Conservation (phyloP, 1,140 invertebrate species). For the Leptonema lineaticorne region DNA sequence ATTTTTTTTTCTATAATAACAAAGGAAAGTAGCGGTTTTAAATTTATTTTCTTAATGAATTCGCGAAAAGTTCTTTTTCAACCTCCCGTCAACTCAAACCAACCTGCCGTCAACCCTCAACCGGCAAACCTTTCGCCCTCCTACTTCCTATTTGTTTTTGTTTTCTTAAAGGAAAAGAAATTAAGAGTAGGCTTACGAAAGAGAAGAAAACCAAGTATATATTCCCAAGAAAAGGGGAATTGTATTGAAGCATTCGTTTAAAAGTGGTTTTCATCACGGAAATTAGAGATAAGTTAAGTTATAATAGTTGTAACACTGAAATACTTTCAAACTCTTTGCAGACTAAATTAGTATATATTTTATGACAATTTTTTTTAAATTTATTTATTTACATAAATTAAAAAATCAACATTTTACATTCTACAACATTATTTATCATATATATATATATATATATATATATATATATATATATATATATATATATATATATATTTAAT, state of each 20-base stretch:
- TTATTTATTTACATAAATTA: no score
- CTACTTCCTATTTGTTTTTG: constrained; percentile 4
- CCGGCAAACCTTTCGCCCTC: constrained; percentile 11
- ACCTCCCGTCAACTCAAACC: background rate
- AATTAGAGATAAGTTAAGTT: no score
- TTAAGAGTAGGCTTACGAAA: background rate
- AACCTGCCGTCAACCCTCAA: no score
- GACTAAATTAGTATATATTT: no score
- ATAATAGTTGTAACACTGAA: no score
- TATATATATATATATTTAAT: no score
- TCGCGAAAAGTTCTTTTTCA: constrained; percentile 19
- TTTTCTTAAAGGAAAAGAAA: constrained; percentile 21
- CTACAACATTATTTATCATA: no score
- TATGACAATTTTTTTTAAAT: no score
- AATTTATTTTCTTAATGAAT: constrained; percentile 30
- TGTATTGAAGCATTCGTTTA: constrained; percentile 6
- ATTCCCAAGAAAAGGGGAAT: background rate
- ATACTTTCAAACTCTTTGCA: no score
- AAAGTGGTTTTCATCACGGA: constrained; percentile 1
- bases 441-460: no score
- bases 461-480: no score
- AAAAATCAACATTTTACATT: no score
- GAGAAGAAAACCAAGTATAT: background rate
- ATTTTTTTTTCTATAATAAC: constrained; percentile 27
- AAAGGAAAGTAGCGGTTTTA: constrained; percentile 27